Conservation (phyloP, 2,888 invertebrate species). For the Penaeus monodon region DNA sequence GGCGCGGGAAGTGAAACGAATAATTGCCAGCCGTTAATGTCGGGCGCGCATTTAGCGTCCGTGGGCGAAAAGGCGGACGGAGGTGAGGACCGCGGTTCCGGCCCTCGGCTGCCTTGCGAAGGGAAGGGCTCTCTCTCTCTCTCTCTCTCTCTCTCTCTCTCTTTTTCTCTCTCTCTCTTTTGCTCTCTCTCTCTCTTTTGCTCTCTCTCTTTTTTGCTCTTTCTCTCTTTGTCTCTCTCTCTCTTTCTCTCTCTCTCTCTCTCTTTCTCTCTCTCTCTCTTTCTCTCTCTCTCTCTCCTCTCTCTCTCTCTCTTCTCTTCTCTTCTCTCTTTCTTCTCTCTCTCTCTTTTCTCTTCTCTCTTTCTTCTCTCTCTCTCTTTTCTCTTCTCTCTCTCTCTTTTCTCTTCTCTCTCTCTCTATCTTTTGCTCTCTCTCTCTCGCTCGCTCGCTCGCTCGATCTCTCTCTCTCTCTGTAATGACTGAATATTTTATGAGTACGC, state of each 20-base stretch:
- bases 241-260: neutral
- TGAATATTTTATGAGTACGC: constrained; percentile 6
- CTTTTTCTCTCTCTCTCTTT: neutral
- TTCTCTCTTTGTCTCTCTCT: neutral
- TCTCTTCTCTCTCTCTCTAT: neutral
- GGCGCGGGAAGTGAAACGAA: no score
- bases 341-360: neutral
- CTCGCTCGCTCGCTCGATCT: neutral
- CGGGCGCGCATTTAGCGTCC: no score
- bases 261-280: neutral
- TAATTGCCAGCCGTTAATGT: no score
- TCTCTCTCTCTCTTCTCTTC: no score
- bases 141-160: neutral
- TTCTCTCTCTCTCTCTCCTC: neutral
- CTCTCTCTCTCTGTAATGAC: neutral
- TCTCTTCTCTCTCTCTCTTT: no score
- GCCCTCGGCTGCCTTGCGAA: no score
- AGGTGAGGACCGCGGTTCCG: no score
- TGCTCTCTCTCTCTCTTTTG: no score
- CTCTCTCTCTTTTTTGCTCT: neutral
- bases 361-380: neutral
- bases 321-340: neutral
- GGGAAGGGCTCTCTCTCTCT: no score
- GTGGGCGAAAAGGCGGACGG: no score
- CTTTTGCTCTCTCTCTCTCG: neutral